Evolutionary conservation across 1,140 invertebrate genomes (phyloP).

Genomic region (Drosophila tristis): DNA sequence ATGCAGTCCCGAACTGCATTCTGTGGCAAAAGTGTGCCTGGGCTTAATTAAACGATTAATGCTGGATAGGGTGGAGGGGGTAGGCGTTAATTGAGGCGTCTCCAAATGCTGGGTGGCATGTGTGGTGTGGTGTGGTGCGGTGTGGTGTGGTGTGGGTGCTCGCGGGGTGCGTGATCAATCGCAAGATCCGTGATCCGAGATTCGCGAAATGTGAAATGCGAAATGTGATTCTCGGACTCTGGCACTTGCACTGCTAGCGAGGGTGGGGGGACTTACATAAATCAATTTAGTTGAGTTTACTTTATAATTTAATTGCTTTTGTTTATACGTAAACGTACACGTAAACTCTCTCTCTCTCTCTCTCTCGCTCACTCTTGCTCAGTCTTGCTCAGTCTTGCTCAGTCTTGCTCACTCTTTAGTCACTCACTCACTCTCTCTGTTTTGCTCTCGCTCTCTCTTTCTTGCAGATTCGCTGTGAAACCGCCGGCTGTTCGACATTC

Average conservation of each 20-base stretch:
- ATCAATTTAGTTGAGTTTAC: constrained; percentile 75
- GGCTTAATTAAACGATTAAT: constrained; percentile 44
- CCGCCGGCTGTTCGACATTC: constrained; percentile 51
- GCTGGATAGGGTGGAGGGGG: no score
- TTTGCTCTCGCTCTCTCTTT: constrained; percentile 14
- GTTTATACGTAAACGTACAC: constrained; percentile 38
- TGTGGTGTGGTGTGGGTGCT: neutral
- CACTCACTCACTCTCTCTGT: constrained; percentile 2
- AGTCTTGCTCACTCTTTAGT: neutral
- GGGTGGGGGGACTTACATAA: constrained; percentile 61
- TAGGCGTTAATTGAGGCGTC: constrained; percentile 29
- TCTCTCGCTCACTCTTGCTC: constrained; percentile 9
- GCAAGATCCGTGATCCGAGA: constrained; percentile 25
- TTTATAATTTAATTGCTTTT: constrained; percentile 79
- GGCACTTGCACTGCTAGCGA: neutral
- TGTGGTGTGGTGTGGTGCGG: neutral
- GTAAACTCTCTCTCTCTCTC: neutral
- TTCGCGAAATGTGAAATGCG: constrained; percentile 22
- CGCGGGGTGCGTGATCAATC: constrained; percentile 38
- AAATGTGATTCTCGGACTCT: constrained; percentile 31
- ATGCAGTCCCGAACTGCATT: no score
- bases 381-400: neutral
- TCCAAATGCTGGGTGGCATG: neutral
- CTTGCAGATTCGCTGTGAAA: constrained; percentile 57
- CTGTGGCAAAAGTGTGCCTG: constrained; percentile 22